Evolutionary conservation across 2,113 vertebrate species (phyloP).

Genomic region (Morone chrysops): DNA sequence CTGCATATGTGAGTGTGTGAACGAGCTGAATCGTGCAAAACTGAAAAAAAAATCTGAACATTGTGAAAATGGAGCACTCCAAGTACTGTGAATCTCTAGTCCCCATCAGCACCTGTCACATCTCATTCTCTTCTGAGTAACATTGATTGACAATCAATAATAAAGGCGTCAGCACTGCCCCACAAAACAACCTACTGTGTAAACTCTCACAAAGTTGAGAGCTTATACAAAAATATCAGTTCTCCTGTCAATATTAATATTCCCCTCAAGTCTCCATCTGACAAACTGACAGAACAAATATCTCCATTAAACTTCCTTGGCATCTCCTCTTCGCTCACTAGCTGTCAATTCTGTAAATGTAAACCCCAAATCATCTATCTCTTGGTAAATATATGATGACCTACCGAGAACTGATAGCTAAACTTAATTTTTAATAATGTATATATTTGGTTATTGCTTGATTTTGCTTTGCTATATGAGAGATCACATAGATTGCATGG

Average conservation of each 20-base stretch:
- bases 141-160: slow-evolving; percentile 46
- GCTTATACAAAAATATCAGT: slow-evolving; percentile 42
- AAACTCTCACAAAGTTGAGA: background rate
- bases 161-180: background rate
- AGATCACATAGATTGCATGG: background rate
- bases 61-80: slow-evolving; percentile 33
- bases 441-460: background rate
- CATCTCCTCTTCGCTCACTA: background rate
- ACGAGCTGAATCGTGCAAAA: slow-evolving; percentile 25
- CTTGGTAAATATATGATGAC: too few species aligned
- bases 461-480: background rate
- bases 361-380: background rate
- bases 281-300: background rate
- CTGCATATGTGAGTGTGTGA: background rate
- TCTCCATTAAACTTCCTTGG: background rate
- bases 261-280: slow-evolving; percentile 2
- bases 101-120: slow-evolving; percentile 43
- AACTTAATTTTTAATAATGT: too few species aligned
- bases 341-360: background rate
- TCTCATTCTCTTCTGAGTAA: slow-evolving; percentile 14
- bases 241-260: slow-evolving; percentile 40
- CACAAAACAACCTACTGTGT: slow-evolving; percentile 1
- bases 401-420: too few species aligned
- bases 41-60: slow-evolving; percentile 29
- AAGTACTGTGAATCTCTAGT: slow-evolving; percentile 43